Conservation (phyloP, 1,140 invertebrate genomes). For the Ridgeia piscesae region DNA sequence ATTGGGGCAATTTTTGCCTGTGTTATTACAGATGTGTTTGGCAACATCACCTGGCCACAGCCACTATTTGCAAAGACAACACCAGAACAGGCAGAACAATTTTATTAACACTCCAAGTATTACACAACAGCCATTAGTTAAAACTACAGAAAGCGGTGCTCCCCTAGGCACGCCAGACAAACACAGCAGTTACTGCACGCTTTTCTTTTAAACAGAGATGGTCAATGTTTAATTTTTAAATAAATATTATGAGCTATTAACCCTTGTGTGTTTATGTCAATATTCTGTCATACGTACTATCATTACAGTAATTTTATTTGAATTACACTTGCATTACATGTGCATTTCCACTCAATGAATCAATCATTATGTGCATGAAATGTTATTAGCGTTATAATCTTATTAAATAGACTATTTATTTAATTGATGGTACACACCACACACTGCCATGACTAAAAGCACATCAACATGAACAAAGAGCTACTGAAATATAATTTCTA, state of each 20-base stretch:
- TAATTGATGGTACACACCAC: background rate
- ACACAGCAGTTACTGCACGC: background rate
- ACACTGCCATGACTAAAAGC: background rate
- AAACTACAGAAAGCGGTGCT: background rate
- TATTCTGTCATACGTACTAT: no score
- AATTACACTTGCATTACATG: background rate
- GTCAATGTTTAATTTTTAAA: background rate
- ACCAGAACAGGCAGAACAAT: background rate
- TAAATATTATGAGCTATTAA: background rate
- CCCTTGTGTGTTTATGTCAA: background rate
- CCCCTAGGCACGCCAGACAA: background rate
- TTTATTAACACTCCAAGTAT: background rate
- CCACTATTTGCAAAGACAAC: background rate
- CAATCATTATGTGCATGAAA: background rate
- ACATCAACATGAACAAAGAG: background rate
- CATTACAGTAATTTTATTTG: background rate
- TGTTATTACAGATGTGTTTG: background rate
- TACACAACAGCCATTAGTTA: background rate
- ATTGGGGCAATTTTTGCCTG: background rate
- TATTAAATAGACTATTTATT: background rate
- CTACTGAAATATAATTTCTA: background rate
- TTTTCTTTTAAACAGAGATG: background rate
- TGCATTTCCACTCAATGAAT: background rate
- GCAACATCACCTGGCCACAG: background rate
- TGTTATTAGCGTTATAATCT: background rate